phyloP scores from a whole-genome alignment of 2,797 vertebrate species.

The Danio kyathit region DNA sequence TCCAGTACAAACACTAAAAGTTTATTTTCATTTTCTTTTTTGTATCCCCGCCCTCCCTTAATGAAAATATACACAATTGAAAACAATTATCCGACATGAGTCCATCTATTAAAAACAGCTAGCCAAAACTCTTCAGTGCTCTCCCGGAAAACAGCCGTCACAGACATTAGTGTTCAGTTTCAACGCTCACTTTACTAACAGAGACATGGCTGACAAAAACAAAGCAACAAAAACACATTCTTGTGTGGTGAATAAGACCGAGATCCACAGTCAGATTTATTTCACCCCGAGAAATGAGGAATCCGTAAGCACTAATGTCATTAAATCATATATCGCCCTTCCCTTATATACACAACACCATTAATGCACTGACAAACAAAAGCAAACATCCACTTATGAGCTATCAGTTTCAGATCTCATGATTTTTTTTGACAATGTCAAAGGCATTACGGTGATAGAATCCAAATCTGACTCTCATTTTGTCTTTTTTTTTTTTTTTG shows the following conservation, averaged over 20 bases:
- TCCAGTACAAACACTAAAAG: slow-evolving; percentile 62
- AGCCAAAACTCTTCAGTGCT: slow-evolving; percentile 20
- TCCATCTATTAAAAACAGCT: slow-evolving; percentile 29
- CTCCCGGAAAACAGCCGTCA: neutral
- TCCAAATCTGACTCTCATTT: slow-evolving; percentile 24
- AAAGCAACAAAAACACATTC: neutral
- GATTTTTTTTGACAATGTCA: slow-evolving; percentile 50
- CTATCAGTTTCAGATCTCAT: too few relatives aligned
- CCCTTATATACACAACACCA: neutral
- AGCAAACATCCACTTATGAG: too few relatives aligned
- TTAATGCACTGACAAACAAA: too few relatives aligned
- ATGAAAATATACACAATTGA: slow-evolving; percentile 96
- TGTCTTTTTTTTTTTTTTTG: slow-evolving; percentile 79
- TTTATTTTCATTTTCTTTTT: slow-evolving; percentile 74
- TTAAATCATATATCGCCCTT: neutral
- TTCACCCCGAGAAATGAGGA: neutral
- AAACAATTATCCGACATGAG: slow-evolving; percentile 71
- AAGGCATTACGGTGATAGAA: slow-evolving; percentile 88
- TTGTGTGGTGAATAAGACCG: neutral
- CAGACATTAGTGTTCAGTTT: slow-evolving; percentile 41
- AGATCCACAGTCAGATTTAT: neutral
- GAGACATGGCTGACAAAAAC: slow-evolving; percentile 18
- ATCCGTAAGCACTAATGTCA: slow-evolving; percentile 5
- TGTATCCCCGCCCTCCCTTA: slow-evolving; percentile 61
- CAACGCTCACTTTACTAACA: slow-evolving; percentile 31